Evolutionary conservation across 2,888 invertebrate species (phyloP).

Genomic region (Osedax frankpressi): DNA sequence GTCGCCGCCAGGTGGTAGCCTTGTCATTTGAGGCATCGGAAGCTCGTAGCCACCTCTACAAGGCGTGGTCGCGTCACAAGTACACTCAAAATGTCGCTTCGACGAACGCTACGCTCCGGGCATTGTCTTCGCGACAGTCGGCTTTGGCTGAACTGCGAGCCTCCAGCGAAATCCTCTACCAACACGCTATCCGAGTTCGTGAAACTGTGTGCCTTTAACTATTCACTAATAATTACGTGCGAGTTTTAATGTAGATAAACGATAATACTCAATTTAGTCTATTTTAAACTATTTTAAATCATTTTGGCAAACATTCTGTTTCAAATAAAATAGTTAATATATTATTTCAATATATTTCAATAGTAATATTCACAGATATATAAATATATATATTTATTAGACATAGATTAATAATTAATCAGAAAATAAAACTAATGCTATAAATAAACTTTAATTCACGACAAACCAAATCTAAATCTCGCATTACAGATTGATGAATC

Average conservation of each 20-base stretch:
- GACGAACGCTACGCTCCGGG: constrained; percentile 57
- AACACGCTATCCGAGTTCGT: constrained; percentile 65
- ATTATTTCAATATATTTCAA: too few relatives aligned
- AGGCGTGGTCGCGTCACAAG: constrained; percentile 65
- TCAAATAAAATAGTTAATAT: too few relatives aligned
- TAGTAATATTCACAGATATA: not conserved
- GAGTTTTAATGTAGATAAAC: too few relatives aligned
- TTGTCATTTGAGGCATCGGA: constrained; percentile 54
- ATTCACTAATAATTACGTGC: too few relatives aligned
- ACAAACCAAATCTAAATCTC: too few relatives aligned
- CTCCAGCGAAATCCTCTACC: constrained; percentile 73
- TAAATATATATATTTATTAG: not conserved
- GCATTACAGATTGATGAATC: constrained; percentile 57
- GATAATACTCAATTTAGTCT: too few relatives aligned
- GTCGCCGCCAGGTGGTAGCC: constrained; percentile 31
- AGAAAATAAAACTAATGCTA: too few relatives aligned
- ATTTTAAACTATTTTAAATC: too few relatives aligned
- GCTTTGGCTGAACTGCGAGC: constrained; percentile 67
- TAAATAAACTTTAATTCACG: too few relatives aligned
- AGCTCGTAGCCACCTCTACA: constrained; percentile 55
- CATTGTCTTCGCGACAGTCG: constrained; percentile 55
- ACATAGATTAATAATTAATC: not conserved
- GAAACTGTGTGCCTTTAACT: too few relatives aligned
- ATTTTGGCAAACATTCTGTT: too few relatives aligned
- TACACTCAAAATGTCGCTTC: constrained; percentile 55